Conservation (phyloP, 2,113 vertebrate species). For the Cryptomyrus ogoouensis region DNA sequence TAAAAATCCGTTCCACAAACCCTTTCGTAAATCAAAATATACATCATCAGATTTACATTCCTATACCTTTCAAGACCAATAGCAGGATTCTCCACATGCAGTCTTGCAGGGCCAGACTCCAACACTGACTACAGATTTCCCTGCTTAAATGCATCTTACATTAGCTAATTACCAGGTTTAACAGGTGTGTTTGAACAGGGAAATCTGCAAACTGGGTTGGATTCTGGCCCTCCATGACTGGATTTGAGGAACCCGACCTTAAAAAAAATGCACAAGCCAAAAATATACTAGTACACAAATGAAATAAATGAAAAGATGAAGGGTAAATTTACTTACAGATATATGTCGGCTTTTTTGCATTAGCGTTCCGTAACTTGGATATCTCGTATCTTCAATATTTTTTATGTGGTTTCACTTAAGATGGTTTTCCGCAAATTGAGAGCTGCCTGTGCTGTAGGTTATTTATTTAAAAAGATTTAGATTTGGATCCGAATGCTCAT, state of each 20-base stretch:
- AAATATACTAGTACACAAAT: not conserved
- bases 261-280: not conserved
- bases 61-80: not conserved
- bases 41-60: not conserved
- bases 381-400: not conserved
- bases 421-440: not conserved
- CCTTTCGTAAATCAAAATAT: not conserved
- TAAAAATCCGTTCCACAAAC: not conserved
- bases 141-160: not conserved
- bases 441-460: not conserved
- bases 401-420: not conserved
- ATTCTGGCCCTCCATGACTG: not conserved
- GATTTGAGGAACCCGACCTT: not conserved
- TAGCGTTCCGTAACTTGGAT: not conserved
- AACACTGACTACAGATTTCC: not conserved
- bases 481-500: constrained; percentile 24
- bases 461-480: not conserved
- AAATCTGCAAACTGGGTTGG: not conserved
- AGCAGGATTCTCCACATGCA: not conserved
- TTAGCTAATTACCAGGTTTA: not conserved
- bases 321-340: not conserved
- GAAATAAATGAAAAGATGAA: not conserved
- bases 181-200: not conserved
- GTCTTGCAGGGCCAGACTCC: not conserved
- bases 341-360: not conserved